Evolutionary conservation across 2,113 vertebrate genomes (phyloP).

Genomic region (Lophius piscatorius): DNA sequence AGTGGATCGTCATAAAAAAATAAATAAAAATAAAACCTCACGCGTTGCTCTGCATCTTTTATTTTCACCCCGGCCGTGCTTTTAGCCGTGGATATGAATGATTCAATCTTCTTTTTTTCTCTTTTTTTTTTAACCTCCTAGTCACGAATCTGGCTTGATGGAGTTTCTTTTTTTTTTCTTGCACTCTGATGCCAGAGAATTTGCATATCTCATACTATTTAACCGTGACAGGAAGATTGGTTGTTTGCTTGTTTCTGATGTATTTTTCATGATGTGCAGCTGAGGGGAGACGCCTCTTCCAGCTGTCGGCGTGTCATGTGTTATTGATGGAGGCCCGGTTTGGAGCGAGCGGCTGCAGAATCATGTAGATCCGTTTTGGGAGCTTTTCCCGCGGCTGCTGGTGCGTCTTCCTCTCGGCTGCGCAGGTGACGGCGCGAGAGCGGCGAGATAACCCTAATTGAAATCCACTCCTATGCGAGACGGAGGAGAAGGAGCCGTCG

Average conservation of each 20-base stretch:
- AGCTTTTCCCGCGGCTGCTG: constrained; percentile 9
- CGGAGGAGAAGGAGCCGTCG: constrained; percentile 65
- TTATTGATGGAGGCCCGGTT: constrained; percentile 39
- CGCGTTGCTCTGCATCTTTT: background rate
- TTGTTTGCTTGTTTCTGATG: constrained; percentile 49
- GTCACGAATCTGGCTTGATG: constrained; percentile 32
- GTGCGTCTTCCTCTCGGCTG: constrained; percentile 25
- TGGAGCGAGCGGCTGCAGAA: constrained; percentile 26
- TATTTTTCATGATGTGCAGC: constrained; percentile 54
- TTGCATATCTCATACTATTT: constrained; percentile 34
- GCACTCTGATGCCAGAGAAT: constrained; percentile 17
- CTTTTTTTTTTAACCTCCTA: too few relatives aligned
- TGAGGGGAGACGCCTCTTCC: constrained; percentile 24
- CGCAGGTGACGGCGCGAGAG: constrained; percentile 39
- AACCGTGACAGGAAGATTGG: constrained; percentile 26
- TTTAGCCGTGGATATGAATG: background rate
- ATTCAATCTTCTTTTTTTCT: background rate
- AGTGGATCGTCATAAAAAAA: constrained; percentile 21
- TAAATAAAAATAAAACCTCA: too few relatives aligned
- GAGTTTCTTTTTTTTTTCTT: constrained; percentile 39
- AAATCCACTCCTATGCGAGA: constrained; percentile 64
- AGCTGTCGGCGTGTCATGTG: constrained; percentile 51
- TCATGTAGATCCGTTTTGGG: constrained; percentile 10
- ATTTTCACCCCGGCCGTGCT: background rate
- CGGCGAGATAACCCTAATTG: constrained; percentile 63